Conservation (phyloP, 1,140 invertebrate species). For the Stegodyphus mimosarum region DNA sequence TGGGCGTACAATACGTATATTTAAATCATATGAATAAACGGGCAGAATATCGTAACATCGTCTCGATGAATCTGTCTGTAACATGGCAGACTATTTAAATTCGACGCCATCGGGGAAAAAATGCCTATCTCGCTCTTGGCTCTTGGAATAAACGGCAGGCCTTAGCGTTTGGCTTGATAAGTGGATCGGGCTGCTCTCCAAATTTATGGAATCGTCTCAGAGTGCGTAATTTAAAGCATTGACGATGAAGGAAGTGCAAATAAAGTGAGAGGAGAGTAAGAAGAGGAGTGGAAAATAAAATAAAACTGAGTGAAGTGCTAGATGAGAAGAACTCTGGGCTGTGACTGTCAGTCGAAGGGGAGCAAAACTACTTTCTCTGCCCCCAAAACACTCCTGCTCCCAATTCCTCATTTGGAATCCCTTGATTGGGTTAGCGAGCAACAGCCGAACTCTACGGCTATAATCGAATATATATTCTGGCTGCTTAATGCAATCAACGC, state of each 20-base stretch:
- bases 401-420: slow-evolving; percentile 23
- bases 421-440: slow-evolving; percentile 32
- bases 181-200: not conserved
- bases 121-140: too few species aligned
- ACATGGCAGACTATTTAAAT: too few species aligned
- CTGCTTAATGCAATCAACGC: slow-evolving; percentile 33
- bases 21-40: too few species aligned
- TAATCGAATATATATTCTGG: slow-evolving; percentile 49
- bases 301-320: slow-evolving; percentile 4
- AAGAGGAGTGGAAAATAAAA: slow-evolving; percentile 29
- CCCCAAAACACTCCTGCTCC: not conserved
- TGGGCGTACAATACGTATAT: too few species aligned
- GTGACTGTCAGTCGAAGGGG: not conserved
- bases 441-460: slow-evolving; percentile 3
- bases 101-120: too few species aligned
- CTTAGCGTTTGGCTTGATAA: too few species aligned
- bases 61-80: too few species aligned
- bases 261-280: not conserved
- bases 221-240: slow-evolving; percentile 27
- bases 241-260: not conserved
- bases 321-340: not conserved
- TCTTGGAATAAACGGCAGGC: too few species aligned
- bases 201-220: slow-evolving; percentile 9
- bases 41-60: too few species aligned
- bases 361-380: too few species aligned